These are phyloP conservation scores for Ypsolopha scabrella DNA, from an alignment of 2,888 invertebrate genomes.

Conservation along the genomic window DNA sequence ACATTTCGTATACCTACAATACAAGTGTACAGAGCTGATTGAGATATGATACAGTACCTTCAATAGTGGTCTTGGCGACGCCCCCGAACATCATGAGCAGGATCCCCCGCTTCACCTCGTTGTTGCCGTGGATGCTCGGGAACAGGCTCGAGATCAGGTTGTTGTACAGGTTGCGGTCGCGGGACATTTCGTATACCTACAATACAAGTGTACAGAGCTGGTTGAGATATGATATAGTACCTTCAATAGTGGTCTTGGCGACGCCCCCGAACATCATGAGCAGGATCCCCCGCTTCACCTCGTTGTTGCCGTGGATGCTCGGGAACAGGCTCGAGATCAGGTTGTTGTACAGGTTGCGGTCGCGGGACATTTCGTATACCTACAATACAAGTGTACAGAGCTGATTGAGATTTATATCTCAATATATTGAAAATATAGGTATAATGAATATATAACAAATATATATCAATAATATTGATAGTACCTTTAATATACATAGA, in stretches of 20 bases:
- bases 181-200: conserved; percentile 92
- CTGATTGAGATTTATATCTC: too few species aligned
- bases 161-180: conserved; percentile 89
- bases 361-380: conserved; percentile 96
- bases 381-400: too few species aligned
- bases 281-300: conserved; percentile 92
- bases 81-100: conserved; percentile 97
- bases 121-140: conserved; percentile 96
- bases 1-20: conserved; percentile 94
- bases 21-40: too few species aligned
- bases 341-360: conserved; percentile 90
- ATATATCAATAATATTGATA: too few species aligned
- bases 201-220: too few species aligned
- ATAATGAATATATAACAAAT: too few species aligned
- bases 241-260: conserved; percentile 91
- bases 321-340: conserved; percentile 94
- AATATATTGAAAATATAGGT: too few species aligned
- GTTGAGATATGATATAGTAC: too few species aligned
- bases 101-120: conserved; percentile 94
- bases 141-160: conserved; percentile 94
- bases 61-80: conserved; percentile 92
- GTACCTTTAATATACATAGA: too few species aligned
- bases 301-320: conserved; percentile 96
- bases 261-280: conserved; percentile 98
- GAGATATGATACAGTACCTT: too few species aligned